Base-by-base conservation (phyloP, 1,140 invertebrate genomes). In the Rhyzopertha dominica region DNA sequence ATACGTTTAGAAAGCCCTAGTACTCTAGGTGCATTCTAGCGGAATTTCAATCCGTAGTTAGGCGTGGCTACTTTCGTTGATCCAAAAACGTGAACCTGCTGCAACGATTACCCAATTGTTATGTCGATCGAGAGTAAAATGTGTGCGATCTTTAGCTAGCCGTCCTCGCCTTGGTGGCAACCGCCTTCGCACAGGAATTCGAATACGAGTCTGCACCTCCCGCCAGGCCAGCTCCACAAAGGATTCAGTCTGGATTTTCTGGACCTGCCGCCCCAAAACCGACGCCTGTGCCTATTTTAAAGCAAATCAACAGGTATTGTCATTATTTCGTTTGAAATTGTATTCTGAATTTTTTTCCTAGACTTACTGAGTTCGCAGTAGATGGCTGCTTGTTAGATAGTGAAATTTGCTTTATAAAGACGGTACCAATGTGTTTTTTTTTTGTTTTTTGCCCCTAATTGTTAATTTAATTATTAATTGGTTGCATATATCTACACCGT, bases 221-320 rank as follows among this genome's bases (percentile, higher is more conserved):
- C 25, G 38, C 51, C 20, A 63, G 81, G 61, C 67, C 78, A 55
- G 72, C 77, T 51, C 63, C 65, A 56, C 51, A 52, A 63, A 54
- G 49, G 66, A 74, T 36, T 42, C 63, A 41, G 54, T 67, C 35
- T 30, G 59, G 10, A 58, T 72, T 49, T 54, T 69, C 52, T 22
- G 65, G 48, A 71, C 73, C 63, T 2, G 61, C 69, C 9, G 66
- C 60, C 22, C 70, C 75, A 1, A 74, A 72, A 43, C 72, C 82
- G 5, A 79, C 85, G 0, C 85, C 85, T 0, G 80, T 89, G 3
- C 74, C 86, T 20, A 90, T 90, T 53, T 68, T 90, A 16, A 87
- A 89, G 62, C 86, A 90, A 66, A 89, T 90, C 43, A 87, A 90
- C 70, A 80, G 77, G 81, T 82, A 49, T 58, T 12, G 5, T 12